Evolutionary conservation across 2,113 vertebrate species (phyloP).

Genomic region (cattle (Bos taurus)): ARS-UCD2.0 NC_037329.1:9572001-9572500

Average conservation of each 20-base stretch:
- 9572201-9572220: background rate
- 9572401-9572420: background rate
- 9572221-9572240: background rate
- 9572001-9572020: background rate
- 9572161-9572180: background rate
- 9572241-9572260: background rate
- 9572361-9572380: background rate
- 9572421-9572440: background rate
- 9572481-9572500: background rate
- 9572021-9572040: background rate
- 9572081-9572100: background rate
- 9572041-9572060: background rate
- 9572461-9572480: background rate
- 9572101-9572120: background rate
- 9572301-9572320: background rate
- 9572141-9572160: background rate
- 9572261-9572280: background rate
- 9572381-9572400: background rate
- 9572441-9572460: background rate
- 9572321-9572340: background rate
- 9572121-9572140: background rate
- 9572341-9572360: background rate
- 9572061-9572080: background rate
- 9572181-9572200: background rate
- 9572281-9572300: background rate